Evolutionary conservation across 1,140 invertebrate species (phyloP), one percentile per base, ranked within the genome.

Genomic region (Aphidius ervi): DNA sequence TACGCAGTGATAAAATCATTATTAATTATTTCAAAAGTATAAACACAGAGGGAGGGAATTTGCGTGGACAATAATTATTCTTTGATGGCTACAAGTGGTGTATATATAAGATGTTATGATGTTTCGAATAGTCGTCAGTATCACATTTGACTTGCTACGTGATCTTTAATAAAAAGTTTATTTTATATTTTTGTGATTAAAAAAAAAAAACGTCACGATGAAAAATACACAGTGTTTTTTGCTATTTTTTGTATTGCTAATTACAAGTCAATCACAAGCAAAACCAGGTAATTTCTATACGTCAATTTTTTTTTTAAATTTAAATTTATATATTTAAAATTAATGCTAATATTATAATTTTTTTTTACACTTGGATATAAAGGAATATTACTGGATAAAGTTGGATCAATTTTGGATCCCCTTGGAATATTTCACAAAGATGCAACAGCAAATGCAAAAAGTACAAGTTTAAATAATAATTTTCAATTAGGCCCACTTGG

Each of bases 71-170:
- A 71, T 70, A 65, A 67, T 68, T 70, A 31, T 49, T 52, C 63
- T 55, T 52, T 68, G 62, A 62, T 56, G 61, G 64, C 54, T 58
- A 52, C 64, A 31, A 31, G 23, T 31, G 23, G 23, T 31, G 23
- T 60, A 65, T 73, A 73, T 73, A 73, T 70, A 73, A 72, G 71
- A 70, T 72, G 68, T 70, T 70, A 66, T 67, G 61, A 58, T 62
- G 56, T 63, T 53, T 55, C 54, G 61, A 64, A 68, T 65, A 31
- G 7, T 50, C 65, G 53, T 68, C 70, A 72, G 70, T 73, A 67
- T 68, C 56, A 65, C n/a, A 40, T 64, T 70, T 65, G 63, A 65
- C 64, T 69, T 67, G 31, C 39, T 67, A 58, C 63, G 23, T 31
- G 23, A 31, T 31, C 23, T 31, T 31, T 31, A 4, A 1, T 31